A percentile compares a stretch with the other conserved stretches of the same genome.
These are phyloP conservation scores for Cryptops parisi DNA, from an alignment of 2,888 invertebrate species.

Conservation along the genomic window DNA sequence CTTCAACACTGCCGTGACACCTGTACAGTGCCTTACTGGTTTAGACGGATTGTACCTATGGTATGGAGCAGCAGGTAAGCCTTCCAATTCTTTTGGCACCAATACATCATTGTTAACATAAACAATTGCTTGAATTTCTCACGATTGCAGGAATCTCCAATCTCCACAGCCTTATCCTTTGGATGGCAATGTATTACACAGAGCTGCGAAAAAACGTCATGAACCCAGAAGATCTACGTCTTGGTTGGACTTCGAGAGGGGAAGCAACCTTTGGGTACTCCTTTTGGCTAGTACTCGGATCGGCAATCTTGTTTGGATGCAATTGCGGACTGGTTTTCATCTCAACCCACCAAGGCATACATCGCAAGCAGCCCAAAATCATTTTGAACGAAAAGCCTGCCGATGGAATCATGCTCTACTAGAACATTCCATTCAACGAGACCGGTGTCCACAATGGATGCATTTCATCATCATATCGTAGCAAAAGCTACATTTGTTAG, in stretches of 20 bases:
- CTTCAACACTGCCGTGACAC: conserved; percentile 61
- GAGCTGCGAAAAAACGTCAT: conserved; percentile 69
- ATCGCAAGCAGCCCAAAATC: neutral
- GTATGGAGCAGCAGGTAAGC: conserved; percentile 57
- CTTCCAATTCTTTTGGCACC: no score
- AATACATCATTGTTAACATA: no score
- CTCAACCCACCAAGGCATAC: neutral
- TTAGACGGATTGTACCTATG: conserved; percentile 57
- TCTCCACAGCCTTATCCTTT: conserved; percentile 62
- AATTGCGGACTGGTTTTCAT: conserved; percentile 38
- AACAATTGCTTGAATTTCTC: no score
- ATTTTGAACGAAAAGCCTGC: conserved; percentile 8
- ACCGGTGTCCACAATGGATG: no score
- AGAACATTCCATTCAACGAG: no score
- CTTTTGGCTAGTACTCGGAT: conserved; percentile 51
- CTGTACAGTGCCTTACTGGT: conserved; percentile 49
- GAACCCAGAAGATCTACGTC: conserved; percentile 49
- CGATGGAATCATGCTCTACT: conserved; percentile 16
- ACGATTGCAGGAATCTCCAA: no score
- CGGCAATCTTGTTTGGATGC: conserved; percentile 50
- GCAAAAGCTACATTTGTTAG: no score
- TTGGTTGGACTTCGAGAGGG: neutral
- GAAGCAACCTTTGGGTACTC: conserved; percentile 14
- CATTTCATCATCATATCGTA: no score
- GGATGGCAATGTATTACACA: conserved; percentile 69